Conservation (phyloP, 2,888 invertebrate species). For the Hemithea aestivaria region DNA sequence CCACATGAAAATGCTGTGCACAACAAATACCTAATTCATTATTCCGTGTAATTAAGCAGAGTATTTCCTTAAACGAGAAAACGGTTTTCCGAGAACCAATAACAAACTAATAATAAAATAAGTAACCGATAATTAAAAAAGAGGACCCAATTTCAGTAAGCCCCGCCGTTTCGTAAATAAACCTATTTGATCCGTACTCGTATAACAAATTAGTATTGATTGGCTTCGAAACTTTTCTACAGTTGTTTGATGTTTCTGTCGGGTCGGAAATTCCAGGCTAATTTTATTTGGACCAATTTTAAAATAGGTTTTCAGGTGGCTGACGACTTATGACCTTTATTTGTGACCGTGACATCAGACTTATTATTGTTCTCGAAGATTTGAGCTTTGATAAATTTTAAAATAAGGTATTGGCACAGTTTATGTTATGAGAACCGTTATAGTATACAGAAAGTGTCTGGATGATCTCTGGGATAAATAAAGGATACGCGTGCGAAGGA, state of each 20-base stretch:
- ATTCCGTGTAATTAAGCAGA: too few relatives aligned
- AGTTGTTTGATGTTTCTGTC: slow-evolving; percentile 8
- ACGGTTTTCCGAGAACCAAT: too few relatives aligned
- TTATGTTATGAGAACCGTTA: too few relatives aligned
- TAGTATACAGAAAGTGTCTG: too few relatives aligned
- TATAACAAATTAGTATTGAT: slow-evolving; percentile 15
- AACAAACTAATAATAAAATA: too few relatives aligned
- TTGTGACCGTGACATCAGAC: background rate
- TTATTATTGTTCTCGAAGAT: background rate
- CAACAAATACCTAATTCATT: too few relatives aligned
- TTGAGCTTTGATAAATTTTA: background rate
- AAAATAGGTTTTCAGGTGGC: background rate
- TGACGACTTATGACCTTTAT: slow-evolving; percentile 1
- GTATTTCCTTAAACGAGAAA: too few relatives aligned
- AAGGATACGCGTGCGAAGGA: too few relatives aligned
- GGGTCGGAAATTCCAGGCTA: background rate
- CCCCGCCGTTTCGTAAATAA: slow-evolving; percentile 6
- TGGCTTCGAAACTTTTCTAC: slow-evolving; percentile 9
- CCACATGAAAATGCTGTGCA: too few relatives aligned
- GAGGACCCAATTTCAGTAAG: slow-evolving; percentile 1
- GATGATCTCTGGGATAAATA: too few relatives aligned
- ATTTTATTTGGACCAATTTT: slow-evolving; percentile 1
- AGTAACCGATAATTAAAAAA: too few relatives aligned
- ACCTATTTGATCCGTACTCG: slow-evolving; percentile 10
- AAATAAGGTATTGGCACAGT: too few relatives aligned